A percentile compares a stretch with the other conserved stretches of the same genome.
Conservation (phyloP, 2,888 invertebrate species). For the Mythimna loreyi region DNA sequence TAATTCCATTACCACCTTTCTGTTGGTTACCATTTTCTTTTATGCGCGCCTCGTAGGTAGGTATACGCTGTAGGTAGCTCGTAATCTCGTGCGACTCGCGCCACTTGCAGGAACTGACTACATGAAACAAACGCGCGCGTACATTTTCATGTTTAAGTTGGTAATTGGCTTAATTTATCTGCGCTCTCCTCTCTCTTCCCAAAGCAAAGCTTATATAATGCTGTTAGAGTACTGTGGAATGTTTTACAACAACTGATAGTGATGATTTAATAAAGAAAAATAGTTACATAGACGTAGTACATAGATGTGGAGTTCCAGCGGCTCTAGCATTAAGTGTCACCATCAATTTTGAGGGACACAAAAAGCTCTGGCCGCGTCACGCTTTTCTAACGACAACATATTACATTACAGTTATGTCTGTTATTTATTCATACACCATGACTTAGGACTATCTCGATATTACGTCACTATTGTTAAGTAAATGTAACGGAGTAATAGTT, state of each 20-base stretch:
- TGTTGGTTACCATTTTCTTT: constrained; percentile 62
- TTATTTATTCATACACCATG: constrained; percentile 43
- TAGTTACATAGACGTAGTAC: not conserved
- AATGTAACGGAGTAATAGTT: constrained; percentile 39
- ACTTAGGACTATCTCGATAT: constrained; percentile 17
- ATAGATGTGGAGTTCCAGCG: constrained; percentile 7
- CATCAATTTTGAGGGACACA: constrained; percentile 48
- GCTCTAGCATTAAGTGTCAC: constrained; percentile 34
- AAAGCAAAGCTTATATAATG: constrained; percentile 29
- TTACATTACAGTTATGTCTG: constrained; percentile 32
- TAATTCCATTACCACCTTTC: constrained; percentile 60
- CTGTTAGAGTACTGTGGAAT: constrained; percentile 18
- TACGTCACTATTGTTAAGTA: constrained; percentile 22
- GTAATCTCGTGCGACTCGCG: constrained; percentile 50
- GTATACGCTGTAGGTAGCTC: constrained; percentile 20
- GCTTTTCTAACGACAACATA: constrained; percentile 39
- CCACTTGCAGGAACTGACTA: constrained; percentile 56
- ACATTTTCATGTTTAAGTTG: constrained; percentile 55
- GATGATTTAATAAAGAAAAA: constrained; percentile 8
- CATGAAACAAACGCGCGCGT: constrained; percentile 54
- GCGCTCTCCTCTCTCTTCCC: constrained; percentile 22
- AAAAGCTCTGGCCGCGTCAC: constrained; percentile 44
- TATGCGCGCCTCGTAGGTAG: constrained; percentile 43
- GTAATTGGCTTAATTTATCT: constrained; percentile 53
- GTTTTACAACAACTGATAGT: constrained; percentile 16